Conservation (phyloP, 1,140 invertebrate species). For the Diorhabda sublineata region DNA sequence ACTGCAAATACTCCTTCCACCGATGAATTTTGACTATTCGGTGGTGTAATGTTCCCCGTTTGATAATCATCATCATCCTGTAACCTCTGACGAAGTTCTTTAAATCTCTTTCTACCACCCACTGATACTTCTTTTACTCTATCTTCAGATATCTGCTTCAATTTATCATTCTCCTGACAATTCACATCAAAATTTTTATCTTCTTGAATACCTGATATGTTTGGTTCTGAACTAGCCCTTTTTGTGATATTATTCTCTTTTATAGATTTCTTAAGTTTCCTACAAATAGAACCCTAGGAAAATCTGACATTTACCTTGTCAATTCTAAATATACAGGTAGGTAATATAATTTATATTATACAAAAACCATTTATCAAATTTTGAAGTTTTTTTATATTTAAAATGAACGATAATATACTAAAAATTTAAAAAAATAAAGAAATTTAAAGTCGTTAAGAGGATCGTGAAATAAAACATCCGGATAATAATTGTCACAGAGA, state of each 20-base stretch:
- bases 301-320: too few relatives aligned
- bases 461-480: too few relatives aligned
- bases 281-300: neutral
- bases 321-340: too few relatives aligned
- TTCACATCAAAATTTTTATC: conserved; percentile 14
- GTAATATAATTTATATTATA: too few relatives aligned
- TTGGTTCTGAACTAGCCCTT: conserved; percentile 37
- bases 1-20: conserved; percentile 57
- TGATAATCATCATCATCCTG: conserved; percentile 68
- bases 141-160: conserved; percentile 6
- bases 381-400: too few relatives aligned
- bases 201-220: conserved; percentile 28
- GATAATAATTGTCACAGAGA: too few relatives aligned
- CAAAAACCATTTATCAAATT: too few relatives aligned
- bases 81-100: conserved; percentile 75
- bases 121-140: conserved; percentile 7
- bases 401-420: too few relatives aligned
- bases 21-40: conserved; percentile 75
- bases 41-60: conserved; percentile 57
- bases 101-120: conserved; percentile 29
- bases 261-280: conserved; percentile 32
- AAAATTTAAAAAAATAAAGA: neutral
- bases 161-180: conserved; percentile 18
- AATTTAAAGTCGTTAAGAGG: neutral
- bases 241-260: conserved; percentile 33